Evolutionary conservation across 1,140 invertebrate genomes (phyloP), one percentile per base, ranked within the genome.

Genomic region (Papilio helenus): DNA sequence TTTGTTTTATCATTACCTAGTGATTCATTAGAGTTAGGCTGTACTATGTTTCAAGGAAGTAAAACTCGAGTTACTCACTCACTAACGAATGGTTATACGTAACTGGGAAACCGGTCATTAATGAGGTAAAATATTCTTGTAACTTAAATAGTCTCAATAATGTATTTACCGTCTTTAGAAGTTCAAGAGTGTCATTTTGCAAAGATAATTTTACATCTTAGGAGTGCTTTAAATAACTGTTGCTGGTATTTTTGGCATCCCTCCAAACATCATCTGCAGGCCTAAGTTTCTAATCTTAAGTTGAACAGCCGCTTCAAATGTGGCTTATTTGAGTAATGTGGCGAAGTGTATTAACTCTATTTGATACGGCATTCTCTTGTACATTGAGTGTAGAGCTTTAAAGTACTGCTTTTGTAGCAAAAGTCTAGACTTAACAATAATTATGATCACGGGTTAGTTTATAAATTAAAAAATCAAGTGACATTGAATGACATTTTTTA

Each of bases 211-310:
- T 72, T 20, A 44, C 34, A 14, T 23, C 18, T 44, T 72, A 34
- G 14, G 1, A 61, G 9, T 2, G 23, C 72, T 74, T 74, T 49
- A 74, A 74, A 74, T 74, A 74, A 74, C 72, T 74, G 42, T 46
- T 74, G 72, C 72, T 49, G 72, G 42, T 74, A 74, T 74, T 74
- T 44, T 74, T 74, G 72, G 72, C 72, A 26, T 74, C 72, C 18
- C 72, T 74, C 72, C 72, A 74, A 49, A 26, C 72, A 74, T 74
- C 72, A 46, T 49, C 42, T 26, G n/a, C 39, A 72, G 9, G 8
- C 71, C 44, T 74, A 74, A 74, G 72, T 74, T 74, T 49, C 72
- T 74, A 74, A 74, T 74, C 39, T 74, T 74, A 46, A 74, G 72
- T 74, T 44, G 29, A 72, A 12, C 71, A 44, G 34, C n/a, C 71